Evolutionary conservation across 2,797 vertebrate species (phyloP), one percentile per base, ranked within the genome.

Genomic region (Hyperoplus immaculatus): DNA sequence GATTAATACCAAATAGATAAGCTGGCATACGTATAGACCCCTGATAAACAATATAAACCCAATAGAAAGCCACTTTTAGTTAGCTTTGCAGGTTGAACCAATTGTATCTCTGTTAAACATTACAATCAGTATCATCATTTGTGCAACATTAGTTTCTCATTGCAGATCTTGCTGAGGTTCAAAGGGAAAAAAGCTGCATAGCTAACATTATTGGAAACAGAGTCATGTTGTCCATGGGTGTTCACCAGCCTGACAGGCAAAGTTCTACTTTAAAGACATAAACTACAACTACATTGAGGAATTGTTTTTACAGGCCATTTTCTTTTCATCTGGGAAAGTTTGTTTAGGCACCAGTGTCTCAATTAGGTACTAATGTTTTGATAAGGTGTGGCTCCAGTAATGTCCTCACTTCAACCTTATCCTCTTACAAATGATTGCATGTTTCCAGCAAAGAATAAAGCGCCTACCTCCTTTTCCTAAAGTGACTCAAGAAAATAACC

Each of bases 301-400:
- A 73, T 71, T 89, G 79, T 84, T 91, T 87, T 90, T 74, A 80
- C 71, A 86, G 74, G 13, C 53, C 77, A 69, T 85, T 84, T 89
- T 89, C 84, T 80, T 92, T 91, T 93, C 83, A 88, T 89, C 79
- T 87, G 49, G 55, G 42, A 60, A 89, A 73, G 84, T 91, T 91
- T 85, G 83, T 90, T 89, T 83, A 84, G 88, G 86, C 81, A 88
- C 81, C 82, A 80, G 82, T 75, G 80, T 88, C 87, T 90, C 83
- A 91, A 88, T 90, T 87, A 77, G 87, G 87, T 59, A 58, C 83
- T 77, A 14, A 29, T 91, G 88, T 93, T 94, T 90, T 90, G 91
- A 92, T 89, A 88, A 91, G 92, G 89, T 90, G 89, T 88, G 89
- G 89, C 84, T 86, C 82, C 74, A 87, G 75, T 86, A 87, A 90